Percentiles rank a stretch among this genome's conserved stretches.
Conservation (phyloP, 2,888 invertebrate species). For the Coelinius sp. region DNA sequence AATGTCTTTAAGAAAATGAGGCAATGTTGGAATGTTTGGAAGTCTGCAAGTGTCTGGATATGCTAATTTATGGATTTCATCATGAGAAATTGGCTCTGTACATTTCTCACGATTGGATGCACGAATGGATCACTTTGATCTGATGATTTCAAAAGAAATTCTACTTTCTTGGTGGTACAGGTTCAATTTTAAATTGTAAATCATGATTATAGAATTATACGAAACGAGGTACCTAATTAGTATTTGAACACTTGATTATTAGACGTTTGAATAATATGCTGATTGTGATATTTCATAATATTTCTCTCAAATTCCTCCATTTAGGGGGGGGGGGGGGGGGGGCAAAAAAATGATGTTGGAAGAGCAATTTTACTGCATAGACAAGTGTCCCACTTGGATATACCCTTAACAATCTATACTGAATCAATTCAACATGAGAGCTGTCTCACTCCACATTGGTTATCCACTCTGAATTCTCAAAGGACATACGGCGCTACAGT, state of each 20-base stretch:
- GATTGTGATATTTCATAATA: neutral
- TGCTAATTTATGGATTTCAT: conserved; percentile 10
- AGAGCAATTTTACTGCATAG: too few relatives aligned
- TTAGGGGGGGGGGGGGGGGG: too few relatives aligned
- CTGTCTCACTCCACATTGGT: neutral
- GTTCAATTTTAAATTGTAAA: neutral
- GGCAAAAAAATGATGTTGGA: too few relatives aligned
- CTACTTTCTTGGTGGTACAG: neutral
- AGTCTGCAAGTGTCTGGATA: conserved; percentile 2
- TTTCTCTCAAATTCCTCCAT: too few relatives aligned
- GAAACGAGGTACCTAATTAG: neutral
- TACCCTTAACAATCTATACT: neutral
- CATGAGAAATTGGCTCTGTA: conserved; percentile 8
- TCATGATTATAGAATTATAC: neutral
- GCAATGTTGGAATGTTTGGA: neutral
- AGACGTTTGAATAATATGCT: neutral
- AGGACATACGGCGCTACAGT: neutral
- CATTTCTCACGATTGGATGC: neutral
- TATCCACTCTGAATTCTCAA: conserved; percentile 2
- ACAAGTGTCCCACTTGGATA: too few relatives aligned
- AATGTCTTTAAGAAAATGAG: neutral
- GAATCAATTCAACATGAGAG: conserved; percentile 7
- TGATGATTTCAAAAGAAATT: neutral
- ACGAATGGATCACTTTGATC: neutral
- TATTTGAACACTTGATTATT: neutral